Conservation (phyloP, 92 coral and sea anemone species). For the Zoanthus gigantus region DNA sequence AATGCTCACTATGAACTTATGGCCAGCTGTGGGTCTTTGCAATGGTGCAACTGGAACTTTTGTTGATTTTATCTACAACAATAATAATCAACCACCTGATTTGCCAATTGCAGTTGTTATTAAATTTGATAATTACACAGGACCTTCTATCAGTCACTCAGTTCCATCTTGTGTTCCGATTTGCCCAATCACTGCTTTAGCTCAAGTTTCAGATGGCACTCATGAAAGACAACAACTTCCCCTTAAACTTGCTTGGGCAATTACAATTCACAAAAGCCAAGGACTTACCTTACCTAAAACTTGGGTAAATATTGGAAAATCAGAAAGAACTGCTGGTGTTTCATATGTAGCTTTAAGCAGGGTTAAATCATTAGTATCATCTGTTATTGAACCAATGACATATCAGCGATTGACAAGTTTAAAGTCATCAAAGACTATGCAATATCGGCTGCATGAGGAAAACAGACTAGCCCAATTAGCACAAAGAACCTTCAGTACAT, state of each 20-base stretch:
- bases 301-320: constrained; percentile 70
- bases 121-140: constrained; percentile 63
- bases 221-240: constrained; percentile 76
- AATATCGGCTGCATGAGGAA: constrained; percentile 59
- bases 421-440: constrained; percentile 70
- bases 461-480: constrained; percentile 32
- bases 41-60: background rate
- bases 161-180: constrained; percentile 74
- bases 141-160: constrained; percentile 65
- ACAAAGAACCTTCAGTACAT: constrained; percentile 33
- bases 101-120: constrained; percentile 55
- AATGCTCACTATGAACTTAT: constrained; percentile 34
- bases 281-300: constrained; percentile 62
- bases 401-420: constrained; percentile 65
- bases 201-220: constrained; percentile 48
- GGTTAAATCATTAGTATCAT: constrained; percentile 58
- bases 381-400: constrained; percentile 65
- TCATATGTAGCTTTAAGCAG: constrained; percentile 78
- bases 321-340: constrained; percentile 70
- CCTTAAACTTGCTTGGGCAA: constrained; percentile 71
- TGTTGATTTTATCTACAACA: constrained; percentile 52
- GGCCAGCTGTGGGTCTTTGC: constrained; percentile 25
- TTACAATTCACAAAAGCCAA: constrained; percentile 72
- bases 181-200: constrained; percentile 57
- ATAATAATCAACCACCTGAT: constrained; percentile 72